A percentile compares a stretch with the other conserved stretches of the same genome.
phyloP scores from a whole-genome alignment of 2,113 vertebrate species.

The Eulemur macaco region DNA sequence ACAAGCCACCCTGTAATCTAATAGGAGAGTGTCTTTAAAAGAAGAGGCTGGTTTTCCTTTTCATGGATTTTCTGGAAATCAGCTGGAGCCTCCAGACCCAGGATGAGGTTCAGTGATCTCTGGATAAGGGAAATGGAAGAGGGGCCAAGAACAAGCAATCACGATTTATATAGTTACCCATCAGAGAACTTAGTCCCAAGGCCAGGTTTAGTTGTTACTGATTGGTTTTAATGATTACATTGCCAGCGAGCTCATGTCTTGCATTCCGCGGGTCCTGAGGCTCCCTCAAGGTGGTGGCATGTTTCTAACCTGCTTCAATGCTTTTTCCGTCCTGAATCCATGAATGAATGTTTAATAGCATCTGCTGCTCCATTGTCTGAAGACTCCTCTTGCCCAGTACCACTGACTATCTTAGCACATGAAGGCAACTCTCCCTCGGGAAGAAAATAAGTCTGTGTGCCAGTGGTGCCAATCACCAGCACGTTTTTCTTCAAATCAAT shows the following conservation, averaged over 20 bases:
- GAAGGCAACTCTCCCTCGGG: constrained; percentile 94
- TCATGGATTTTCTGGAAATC: constrained; percentile 35
- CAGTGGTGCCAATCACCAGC: constrained; percentile 95
- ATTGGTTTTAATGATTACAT: constrained; percentile 88
- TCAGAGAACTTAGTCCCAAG: constrained; percentile 82
- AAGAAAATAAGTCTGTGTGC: constrained; percentile 94
- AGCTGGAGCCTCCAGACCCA: constrained; percentile 8
- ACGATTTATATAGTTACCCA: constrained; percentile 77
- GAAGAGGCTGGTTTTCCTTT: constrained; percentile 18
- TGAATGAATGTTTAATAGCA: constrained; percentile 89
- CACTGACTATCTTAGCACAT: constrained; percentile 91
- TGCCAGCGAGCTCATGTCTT: constrained; percentile 93
- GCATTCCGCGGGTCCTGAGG: constrained; percentile 87
- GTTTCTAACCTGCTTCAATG: constrained; percentile 91
- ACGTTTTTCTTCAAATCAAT: constrained; percentile 97
- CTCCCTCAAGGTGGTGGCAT: constrained; percentile 89
- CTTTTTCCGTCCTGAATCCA: constrained; percentile 91
- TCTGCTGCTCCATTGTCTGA: constrained; percentile 88
- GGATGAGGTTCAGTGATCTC: constrained; percentile 49
- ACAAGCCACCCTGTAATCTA: neutral
- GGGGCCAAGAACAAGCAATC: constrained; percentile 80
- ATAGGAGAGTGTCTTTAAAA: constrained; percentile 51
- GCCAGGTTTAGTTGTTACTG: constrained; percentile 84
- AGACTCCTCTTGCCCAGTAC: constrained; percentile 87
- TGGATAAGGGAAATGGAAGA: constrained; percentile 30